These are phyloP conservation scores for rabbit (Oryctolagus cuniculus) DNA, from an alignment of 2,113 vertebrate species.

Conservation along the genomic window mOryCun1.1 NC_091433.1:128019501-128020000, in stretches of 20 bases:
- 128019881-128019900: too few relatives aligned
- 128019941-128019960: constrained; percentile 22
- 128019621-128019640: not conserved
- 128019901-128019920: not conserved
- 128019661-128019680: not conserved
- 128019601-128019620: not conserved
- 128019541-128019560: constrained; percentile 30
- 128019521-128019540: constrained; percentile 66
- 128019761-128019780: not conserved
- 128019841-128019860: constrained; percentile 2
- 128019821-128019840: not conserved
- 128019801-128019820: not conserved
- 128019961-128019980: constrained; percentile 79
- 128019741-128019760: not conserved
- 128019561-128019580: constrained; percentile 54
- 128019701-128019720: constrained; percentile 29
- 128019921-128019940: constrained; percentile 56
- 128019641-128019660: not conserved
- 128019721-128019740: constrained; percentile 72
- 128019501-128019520: constrained; percentile 61
- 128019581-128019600: not conserved
- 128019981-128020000: constrained; percentile 63
- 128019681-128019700: not conserved
- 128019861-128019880: not conserved
- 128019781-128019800: not conserved